Evolutionary conservation across 2,113 vertebrate genomes (phyloP), one percentile per base, ranked within the genome.

Genomic region (Phalacrocorax aristotelis): DNA sequence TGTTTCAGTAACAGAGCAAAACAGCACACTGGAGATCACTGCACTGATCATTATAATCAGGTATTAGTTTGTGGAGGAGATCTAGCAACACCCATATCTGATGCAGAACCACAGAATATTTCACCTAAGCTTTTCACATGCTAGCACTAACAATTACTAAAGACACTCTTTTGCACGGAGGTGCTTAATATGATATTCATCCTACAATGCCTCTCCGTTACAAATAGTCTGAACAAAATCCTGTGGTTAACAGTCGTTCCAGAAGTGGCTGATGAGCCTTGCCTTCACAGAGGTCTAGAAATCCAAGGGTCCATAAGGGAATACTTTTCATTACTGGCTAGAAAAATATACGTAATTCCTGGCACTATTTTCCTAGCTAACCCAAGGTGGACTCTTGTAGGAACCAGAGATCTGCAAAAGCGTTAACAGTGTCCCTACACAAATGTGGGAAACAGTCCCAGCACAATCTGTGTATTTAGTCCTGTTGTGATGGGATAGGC

Each of bases 251-350:
- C 21, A 3, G 34, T 64, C 19, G 1, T 87, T 87, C 81, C 74
- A 95, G 74, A 66, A 90, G 85, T 34, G 51, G 36, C 65, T 0
- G 0, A 51, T 13, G 52, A 85, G 52, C 79, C 75, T 76, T 79
- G 38, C 36, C 75, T 88, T 79, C 20, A 15, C 40, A 93, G 49
- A 77, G 68, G 22, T 57, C 68, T 81, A 83, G 80, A 83, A 93
- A 91, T 23, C 60, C 36, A 52, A 77, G 42, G 71, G 68, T 70
- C 80, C 81, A 32, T 15, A 7, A 19, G 26, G 76, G 89, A 93
- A 36, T 91, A 81, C 70, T 81, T 95, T 87, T 93, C 40, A 74
- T 64, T 84, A 36, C 81, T 78, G 54, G 44, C 58, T 89, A 93
- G 68, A 83, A 87, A 91, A 87, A 57, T 30, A 11, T 18, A 15